Percentiles rank a stretch among this genome's conserved stretches.
Conservation (phyloP, 1,140 invertebrate species). For the Plodia interpunctella region DNA sequence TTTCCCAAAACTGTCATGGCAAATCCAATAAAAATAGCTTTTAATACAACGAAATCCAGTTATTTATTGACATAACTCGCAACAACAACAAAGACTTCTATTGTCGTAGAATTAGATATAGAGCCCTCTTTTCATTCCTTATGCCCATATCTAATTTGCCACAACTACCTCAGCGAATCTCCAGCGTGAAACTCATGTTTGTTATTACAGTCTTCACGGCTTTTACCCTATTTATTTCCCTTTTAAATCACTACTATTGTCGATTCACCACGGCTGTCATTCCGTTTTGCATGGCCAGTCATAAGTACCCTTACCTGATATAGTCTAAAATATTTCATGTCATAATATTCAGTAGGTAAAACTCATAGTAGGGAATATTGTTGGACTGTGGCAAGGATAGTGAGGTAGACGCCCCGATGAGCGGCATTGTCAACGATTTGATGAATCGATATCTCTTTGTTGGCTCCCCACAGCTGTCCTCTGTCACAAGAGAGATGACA, state of each 20-base stretch:
- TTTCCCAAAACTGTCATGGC: too few relatives aligned
- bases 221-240: constrained; percentile 64
- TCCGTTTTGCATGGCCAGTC: constrained; percentile 40
- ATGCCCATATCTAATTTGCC: constrained; percentile 56
- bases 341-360: constrained; percentile 23
- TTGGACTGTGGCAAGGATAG: constrained; percentile 35
- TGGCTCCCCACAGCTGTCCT: constrained; percentile 62
- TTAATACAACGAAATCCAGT: neutral
- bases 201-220: constrained; percentile 64
- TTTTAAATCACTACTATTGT: constrained; percentile 67
- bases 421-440: constrained; percentile 49
- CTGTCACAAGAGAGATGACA: constrained; percentile 68
- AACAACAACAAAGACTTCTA: neutral
- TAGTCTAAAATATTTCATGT: constrained; percentile 28
- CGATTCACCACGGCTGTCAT: constrained; percentile 62
- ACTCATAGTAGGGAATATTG: constrained; percentile 10
- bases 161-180: constrained; percentile 46
- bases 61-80: neutral
- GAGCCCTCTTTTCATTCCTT: constrained; percentile 15
- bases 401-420: constrained; percentile 51
- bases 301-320: constrained; percentile 28
- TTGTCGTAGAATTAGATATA: neutral
- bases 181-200: constrained; percentile 67
- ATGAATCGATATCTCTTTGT: constrained; percentile 67
- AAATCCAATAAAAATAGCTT: neutral